Evolutionary conservation across 2,797 vertebrate species (phyloP).

Genomic region (Micropoecilia bifurca): DNA sequence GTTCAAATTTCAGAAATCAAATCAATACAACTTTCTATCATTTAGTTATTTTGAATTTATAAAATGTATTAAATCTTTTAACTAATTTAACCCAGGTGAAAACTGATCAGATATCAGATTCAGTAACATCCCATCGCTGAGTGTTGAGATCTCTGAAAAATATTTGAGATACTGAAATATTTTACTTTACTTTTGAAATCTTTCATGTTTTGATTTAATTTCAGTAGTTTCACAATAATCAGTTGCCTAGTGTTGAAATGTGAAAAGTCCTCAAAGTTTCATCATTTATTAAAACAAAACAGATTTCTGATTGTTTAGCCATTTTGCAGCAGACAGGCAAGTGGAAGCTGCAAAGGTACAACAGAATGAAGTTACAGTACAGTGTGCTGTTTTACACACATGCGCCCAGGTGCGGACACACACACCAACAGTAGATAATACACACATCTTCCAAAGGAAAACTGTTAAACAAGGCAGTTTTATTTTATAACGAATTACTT

Average conservation of each 20-base stretch:
- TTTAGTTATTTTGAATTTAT: too few relatives aligned
- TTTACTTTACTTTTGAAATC: too few relatives aligned
- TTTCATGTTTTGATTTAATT: too few relatives aligned
- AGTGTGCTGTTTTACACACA: constrained; percentile 32
- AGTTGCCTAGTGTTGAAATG: background rate
- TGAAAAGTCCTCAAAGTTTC: background rate
- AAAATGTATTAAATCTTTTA: too few relatives aligned
- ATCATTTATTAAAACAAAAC: constrained; percentile 57
- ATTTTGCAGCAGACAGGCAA: constrained; percentile 15
- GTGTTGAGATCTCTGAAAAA: too few relatives aligned
- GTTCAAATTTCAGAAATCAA: too few relatives aligned
- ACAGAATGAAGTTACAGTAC: constrained; percentile 28
- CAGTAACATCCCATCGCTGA: too few relatives aligned
- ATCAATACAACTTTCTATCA: too few relatives aligned
- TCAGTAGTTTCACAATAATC: background rate
- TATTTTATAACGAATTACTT: constrained; percentile 40
- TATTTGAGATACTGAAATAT: too few relatives aligned
- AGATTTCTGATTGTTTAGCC: background rate
- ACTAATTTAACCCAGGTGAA: too few relatives aligned
- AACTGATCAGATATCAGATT: too few relatives aligned
- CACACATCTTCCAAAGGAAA: constrained; percentile 20
- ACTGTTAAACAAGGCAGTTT: constrained; percentile 40
- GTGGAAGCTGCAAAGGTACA: constrained; percentile 18
- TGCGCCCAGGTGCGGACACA: constrained; percentile 37
- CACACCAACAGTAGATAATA: constrained; percentile 24